Base-by-base conservation (phyloP, 1,140 invertebrate genomes). In the Cydia strobilella region DNA sequence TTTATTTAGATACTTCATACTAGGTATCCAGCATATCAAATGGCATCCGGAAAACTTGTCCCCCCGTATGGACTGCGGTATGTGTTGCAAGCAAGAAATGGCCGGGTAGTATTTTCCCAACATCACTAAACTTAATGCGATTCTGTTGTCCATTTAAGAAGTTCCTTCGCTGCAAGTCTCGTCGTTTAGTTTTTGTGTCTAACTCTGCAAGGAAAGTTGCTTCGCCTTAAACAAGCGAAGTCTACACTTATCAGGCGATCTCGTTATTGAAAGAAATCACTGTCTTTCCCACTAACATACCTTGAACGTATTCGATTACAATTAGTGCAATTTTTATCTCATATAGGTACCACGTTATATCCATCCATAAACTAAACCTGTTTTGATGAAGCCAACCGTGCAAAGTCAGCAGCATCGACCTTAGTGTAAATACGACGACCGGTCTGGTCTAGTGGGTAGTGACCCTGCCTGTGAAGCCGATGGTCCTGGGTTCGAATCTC, bases 201-300 rank as follows among this genome's bases (percentile, higher is more conserved):
- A 87, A 87, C 85, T 89, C 76, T 54, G 82, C 82, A 90, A 87
- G 90, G 88, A 89, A 90, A 89, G 86, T 89, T 88, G 88, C 81
- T 42, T 88, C 65, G 75, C 88, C 90, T 86, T 91, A 87, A 80
- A 82, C 78, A 74, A 75, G 75, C 80, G 76, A 69, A 77, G 48
- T 39, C 48, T 78, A 77, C 59, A 77, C 45, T 72, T 63, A 75
- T 74, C 77, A 80, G 77, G 75, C 15, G 80, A 79, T 78, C 77
- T 84, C 80, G 80, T 83, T 84, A 84, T 82, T 85, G 83, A 83
- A 89, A 91, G 88, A 91, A 91, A 91, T 91, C 88, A 86, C 85
- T 85, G 87, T 82, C 84, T 78, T 78, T 76, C 76, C 81, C 80
- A 81, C 82, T 74, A 72, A 79, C 82, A 86, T 88, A 83, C 84